These are phyloP conservation scores for Micoletzkya japonica DNA, from an alignment of 2,888 invertebrate species.

Conservation along the genomic window DNA sequence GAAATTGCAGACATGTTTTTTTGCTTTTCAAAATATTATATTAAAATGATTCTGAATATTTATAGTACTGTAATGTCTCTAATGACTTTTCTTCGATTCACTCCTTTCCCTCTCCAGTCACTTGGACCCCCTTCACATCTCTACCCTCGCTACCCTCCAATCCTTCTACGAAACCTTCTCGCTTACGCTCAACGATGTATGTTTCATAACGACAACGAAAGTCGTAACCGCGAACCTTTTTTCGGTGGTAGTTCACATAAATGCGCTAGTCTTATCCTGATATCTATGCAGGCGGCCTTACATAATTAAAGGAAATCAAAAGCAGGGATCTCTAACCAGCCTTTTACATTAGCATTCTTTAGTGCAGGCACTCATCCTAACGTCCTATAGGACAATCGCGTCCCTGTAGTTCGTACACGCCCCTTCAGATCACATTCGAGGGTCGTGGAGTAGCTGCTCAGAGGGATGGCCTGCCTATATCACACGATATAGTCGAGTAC, in stretches of 20 bases:
- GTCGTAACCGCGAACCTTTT: too few species aligned
- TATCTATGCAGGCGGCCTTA: neutral
- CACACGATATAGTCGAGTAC: slow-evolving; percentile 29
- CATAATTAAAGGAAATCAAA: too few species aligned
- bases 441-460: neutral
- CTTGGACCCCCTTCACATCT: slow-evolving; percentile 86
- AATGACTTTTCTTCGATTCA: neutral
- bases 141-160: slow-evolving; percentile 90
- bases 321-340: too few species aligned
- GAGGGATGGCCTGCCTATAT: slow-evolving; percentile 26
- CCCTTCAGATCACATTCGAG: slow-evolving; percentile 11
- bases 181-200: slow-evolving; percentile 81
- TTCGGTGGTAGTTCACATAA: too few species aligned
- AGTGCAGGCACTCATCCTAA: too few species aligned
- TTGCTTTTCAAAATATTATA: too few species aligned
- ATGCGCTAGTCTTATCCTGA: too few species aligned
- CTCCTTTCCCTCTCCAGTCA: slow-evolving; percentile 63
- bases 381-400: too few species aligned
- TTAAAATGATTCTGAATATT: too few species aligned
- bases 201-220: neutral
- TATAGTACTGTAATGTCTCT: too few species aligned
- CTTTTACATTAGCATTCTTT: too few species aligned
- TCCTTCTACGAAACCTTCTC: slow-evolving; percentile 85
- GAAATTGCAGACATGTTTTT: too few species aligned
- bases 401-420: slow-evolving; percentile 7